Percentiles rank a stretch among this genome's conserved stretches.
phyloP scores from a whole-genome alignment of 2,888 invertebrate genomes.

The Pterobdella sp. region DNA sequence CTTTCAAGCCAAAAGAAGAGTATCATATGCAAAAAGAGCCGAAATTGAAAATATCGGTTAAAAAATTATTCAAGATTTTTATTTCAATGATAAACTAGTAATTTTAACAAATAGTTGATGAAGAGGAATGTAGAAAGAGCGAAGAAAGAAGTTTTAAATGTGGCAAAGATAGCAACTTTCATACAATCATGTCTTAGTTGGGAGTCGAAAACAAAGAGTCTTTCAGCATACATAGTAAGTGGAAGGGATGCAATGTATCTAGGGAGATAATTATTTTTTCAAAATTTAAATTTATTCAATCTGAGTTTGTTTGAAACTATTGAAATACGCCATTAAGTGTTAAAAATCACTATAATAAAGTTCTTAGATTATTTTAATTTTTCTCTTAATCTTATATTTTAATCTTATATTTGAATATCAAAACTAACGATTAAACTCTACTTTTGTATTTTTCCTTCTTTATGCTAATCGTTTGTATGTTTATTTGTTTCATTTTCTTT shows the following conservation, averaged over 20 bases:
- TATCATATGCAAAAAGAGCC: slow-evolving; percentile 89
- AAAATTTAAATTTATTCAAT: background rate
- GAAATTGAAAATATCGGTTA: slow-evolving; percentile 80
- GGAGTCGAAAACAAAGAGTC: slow-evolving; percentile 64
- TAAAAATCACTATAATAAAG: too few species aligned
- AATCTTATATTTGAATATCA: too few species aligned
- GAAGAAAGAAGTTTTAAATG: slow-evolving; percentile 77
- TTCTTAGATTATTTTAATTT: too few species aligned
- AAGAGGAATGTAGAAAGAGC: slow-evolving; percentile 84
- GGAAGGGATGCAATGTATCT: background rate
- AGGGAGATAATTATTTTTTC: background rate
- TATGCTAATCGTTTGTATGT: background rate
- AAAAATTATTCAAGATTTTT: slow-evolving; percentile 20
- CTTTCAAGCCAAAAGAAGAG: slow-evolving; percentile 85
- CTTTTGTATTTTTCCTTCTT: slow-evolving; percentile 3
- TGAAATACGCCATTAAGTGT: too few species aligned
- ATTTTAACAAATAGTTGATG: slow-evolving; percentile 58
- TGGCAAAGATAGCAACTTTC: slow-evolving; percentile 80
- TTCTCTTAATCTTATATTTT: too few species aligned
- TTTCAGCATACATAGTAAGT: slow-evolving; percentile 53
- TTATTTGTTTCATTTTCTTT: slow-evolving; percentile 6
- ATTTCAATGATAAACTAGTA: background rate
- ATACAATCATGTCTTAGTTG: slow-evolving; percentile 93
- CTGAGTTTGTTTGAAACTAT: too few species aligned
- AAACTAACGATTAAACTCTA: too few species aligned